phyloP scores from a whole-genome alignment of 1,140 invertebrate species.

The Psilanteris sp. region DNA sequence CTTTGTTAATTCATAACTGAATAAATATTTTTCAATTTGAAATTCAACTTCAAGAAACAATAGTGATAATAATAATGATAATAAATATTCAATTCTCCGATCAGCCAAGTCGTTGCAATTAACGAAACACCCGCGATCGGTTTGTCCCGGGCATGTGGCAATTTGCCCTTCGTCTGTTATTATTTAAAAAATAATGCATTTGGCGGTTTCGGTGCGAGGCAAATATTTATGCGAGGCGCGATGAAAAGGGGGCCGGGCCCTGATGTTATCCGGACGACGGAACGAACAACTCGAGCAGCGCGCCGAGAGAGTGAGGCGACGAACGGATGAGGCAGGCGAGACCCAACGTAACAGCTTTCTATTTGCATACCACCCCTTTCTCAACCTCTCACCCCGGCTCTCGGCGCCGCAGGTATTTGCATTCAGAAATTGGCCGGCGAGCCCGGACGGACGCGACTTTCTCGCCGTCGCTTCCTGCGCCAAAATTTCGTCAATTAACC shows the following conservation, averaged over 20 bases:
- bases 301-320: constrained; percentile 32
- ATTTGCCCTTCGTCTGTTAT: too few species aligned
- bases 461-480: constrained; percentile 49
- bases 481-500: constrained; percentile 49
- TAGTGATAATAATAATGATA: too few species aligned
- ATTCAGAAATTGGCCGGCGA: constrained; percentile 79
- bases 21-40: too few species aligned
- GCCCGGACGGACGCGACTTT: constrained; percentile 65
- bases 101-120: too few species aligned
- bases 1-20: too few species aligned
- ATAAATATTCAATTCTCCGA: too few species aligned
- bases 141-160: too few species aligned
- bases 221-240: constrained; percentile 57
- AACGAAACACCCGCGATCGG: too few species aligned
- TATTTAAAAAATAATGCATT: constrained; percentile 39
- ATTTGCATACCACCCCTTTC: constrained; percentile 78
- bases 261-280: constrained; percentile 62
- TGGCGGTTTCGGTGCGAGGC: constrained; percentile 38
- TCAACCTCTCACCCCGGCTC: constrained; percentile 67
- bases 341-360: constrained; percentile 78
- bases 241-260: constrained; percentile 64
- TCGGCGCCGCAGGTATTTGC: constrained; percentile 78
- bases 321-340: constrained; percentile 65
- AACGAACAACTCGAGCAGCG: constrained; percentile 53
- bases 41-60: too few species aligned